phyloP scores from a whole-genome alignment of 1,140 invertebrate genomes.

The Heterodera schachtii region DNA sequence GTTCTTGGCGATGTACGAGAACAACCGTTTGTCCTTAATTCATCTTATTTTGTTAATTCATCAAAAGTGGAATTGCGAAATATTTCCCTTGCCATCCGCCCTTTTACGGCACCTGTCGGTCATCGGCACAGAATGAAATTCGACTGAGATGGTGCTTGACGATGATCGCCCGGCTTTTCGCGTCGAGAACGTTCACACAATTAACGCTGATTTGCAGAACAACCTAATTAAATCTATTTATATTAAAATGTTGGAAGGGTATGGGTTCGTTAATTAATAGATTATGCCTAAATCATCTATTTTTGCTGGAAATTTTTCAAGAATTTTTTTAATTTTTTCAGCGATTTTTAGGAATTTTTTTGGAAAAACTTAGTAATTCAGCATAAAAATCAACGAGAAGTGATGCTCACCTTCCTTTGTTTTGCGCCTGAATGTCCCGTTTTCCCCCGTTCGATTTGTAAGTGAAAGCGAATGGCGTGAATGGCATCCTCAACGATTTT shows the following conservation, averaged over 20 bases:
- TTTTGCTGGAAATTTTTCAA: too few species aligned
- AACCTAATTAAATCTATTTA: conserved; percentile 44
- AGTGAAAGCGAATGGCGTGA: conserved; percentile 54
- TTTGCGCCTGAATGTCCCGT: conserved; percentile 55
- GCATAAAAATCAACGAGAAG: neutral
- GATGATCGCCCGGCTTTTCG: conserved; percentile 50
- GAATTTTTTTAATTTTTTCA: neutral
- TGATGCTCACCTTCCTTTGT: conserved; percentile 49
- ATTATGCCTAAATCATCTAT: too few species aligned
- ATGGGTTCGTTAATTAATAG: too few species aligned
- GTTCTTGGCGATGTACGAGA: conserved; percentile 59
- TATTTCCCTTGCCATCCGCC: neutral
- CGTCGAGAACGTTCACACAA: conserved; percentile 48
- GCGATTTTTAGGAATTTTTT: too few species aligned
- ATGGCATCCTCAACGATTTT: conserved; percentile 55
- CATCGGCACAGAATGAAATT: conserved; percentile 62
- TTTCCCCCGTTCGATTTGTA: conserved; percentile 49
- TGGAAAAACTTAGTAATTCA: too few species aligned
- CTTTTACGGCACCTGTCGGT: conserved; percentile 58
- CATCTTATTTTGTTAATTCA: neutral
- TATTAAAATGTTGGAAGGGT: too few species aligned
- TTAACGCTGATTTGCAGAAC: conserved; percentile 57
- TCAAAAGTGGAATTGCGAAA: neutral
- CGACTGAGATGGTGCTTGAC: conserved; percentile 47
- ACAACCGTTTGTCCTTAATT: conserved; percentile 55